These are phyloP conservation scores for Mustela erminea DNA, from an alignment of 2,797 vertebrate genomes.

Conservation along the genomic window DNA sequence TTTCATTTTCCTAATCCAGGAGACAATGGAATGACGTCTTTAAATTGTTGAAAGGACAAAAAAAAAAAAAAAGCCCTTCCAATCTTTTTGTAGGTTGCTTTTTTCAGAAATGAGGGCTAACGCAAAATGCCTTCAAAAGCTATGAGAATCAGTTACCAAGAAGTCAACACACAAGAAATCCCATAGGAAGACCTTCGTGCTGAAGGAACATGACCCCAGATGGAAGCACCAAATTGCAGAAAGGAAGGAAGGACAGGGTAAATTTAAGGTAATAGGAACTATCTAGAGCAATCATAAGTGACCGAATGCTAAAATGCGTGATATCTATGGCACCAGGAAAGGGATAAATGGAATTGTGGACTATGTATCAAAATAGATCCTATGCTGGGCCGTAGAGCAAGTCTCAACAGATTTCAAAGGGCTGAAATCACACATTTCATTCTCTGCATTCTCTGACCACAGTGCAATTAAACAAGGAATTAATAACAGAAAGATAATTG, in stretches of 20 bases:
- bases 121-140: background rate
- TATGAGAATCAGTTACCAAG: background rate
- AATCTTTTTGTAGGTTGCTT: background rate
- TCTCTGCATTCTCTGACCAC: slow-evolving; percentile 37
- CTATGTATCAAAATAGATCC: background rate
- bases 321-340: background rate
- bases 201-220: background rate
- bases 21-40: background rate
- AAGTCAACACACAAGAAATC: rapidly evolving
- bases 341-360: rapidly evolving
- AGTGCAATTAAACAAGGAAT: slow-evolving; percentile 54
- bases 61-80: background rate
- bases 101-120: background rate
- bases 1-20: background rate
- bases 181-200: background rate
- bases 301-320: background rate
- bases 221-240: rapidly evolving
- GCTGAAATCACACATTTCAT: background rate
- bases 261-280: background rate
- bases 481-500: slow-evolving; percentile 22
- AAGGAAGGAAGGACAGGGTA: background rate
- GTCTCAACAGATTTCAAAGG: slow-evolving; percentile 54
- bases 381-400: background rate
- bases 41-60: background rate
- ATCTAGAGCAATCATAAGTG: background rate